phyloP scores from a whole-genome alignment of 2,113 vertebrate species.

The Neolamprologus hecqui region DNA sequence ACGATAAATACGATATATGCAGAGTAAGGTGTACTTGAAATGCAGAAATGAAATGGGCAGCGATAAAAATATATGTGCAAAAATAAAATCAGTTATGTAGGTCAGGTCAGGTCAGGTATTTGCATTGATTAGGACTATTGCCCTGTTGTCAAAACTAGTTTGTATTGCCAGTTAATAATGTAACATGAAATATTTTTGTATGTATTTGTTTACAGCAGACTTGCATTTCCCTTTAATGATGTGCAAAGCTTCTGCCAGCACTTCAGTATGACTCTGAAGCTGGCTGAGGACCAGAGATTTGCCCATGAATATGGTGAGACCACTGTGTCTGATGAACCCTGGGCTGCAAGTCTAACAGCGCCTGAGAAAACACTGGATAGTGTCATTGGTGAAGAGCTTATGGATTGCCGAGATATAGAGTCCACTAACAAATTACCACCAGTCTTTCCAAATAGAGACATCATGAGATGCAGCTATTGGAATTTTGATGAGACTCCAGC shows the following conservation, averaged over 20 bases:
- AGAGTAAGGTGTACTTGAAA: neutral
- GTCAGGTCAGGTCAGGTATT: neutral
- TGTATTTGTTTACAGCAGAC: slow-evolving; percentile 44
- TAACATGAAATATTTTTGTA: neutral
- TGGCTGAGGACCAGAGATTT: slow-evolving; percentile 77
- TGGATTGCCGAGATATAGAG: neutral
- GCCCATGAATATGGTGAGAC: slow-evolving; percentile 74
- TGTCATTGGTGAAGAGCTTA: neutral
- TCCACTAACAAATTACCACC: neutral
- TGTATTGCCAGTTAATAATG: neutral
- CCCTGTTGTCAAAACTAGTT: neutral
- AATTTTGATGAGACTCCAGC: neutral
- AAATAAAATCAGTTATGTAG: neutral
- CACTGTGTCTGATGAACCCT: slow-evolving; percentile 13
- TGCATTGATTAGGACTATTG: neutral
- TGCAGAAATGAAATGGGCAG: neutral
- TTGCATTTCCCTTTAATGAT: slow-evolving; percentile 48
- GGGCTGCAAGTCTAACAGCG: neutral
- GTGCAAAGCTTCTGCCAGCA: slow-evolving; percentile 58
- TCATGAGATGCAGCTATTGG: neutral
- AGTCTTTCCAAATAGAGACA: slow-evolving; percentile 22
- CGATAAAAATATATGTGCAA: neutral
- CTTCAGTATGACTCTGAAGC: slow-evolving; percentile 67
- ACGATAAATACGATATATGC: neutral
- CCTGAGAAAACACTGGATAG: neutral